These are phyloP conservation scores for Tympanuchus pallidicinctus DNA, from an alignment of 2,113 vertebrate genomes.

Conservation along the genomic window DNA sequence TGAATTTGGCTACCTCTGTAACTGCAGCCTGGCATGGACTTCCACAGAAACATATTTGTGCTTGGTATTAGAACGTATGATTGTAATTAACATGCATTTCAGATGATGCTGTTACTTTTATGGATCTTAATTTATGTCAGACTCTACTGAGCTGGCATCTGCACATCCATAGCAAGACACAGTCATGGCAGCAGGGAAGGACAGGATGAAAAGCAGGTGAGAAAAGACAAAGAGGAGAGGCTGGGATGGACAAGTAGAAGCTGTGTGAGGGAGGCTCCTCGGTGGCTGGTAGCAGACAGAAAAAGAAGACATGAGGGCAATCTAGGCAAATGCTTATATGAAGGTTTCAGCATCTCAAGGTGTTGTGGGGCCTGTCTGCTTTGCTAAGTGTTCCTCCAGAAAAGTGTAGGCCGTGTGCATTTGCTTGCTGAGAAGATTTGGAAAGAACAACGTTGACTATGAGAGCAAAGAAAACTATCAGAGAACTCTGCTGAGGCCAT, in stretches of 20 bases:
- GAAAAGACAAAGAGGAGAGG: not conserved
- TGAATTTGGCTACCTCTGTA: not conserved
- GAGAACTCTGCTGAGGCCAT: not conserved
- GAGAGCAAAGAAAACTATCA: not conserved
- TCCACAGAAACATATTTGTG: accelerated
- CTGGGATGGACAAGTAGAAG: not conserved
- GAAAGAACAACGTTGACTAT: not conserved
- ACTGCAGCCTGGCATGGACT: not conserved
- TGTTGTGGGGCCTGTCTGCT: too few relatives aligned
- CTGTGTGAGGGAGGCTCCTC: not conserved
- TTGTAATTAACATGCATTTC: not conserved
- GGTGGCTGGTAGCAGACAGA: not conserved
- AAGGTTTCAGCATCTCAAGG: not conserved
- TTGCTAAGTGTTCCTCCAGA: not conserved
- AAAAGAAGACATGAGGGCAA: not conserved
- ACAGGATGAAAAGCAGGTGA: not conserved
- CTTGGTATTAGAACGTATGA: not conserved
- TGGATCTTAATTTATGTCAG: not conserved
- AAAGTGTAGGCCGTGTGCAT: not conserved
- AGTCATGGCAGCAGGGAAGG: not conserved
- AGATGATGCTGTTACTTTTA: not conserved
- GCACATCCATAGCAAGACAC: not conserved
- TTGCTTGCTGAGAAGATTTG: not conserved
- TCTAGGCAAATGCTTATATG: not conserved
- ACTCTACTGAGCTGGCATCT: not conserved